Evolutionary conservation across 1,140 invertebrate species (phyloP).

Genomic region (Lasaia peninsularis): DNA sequence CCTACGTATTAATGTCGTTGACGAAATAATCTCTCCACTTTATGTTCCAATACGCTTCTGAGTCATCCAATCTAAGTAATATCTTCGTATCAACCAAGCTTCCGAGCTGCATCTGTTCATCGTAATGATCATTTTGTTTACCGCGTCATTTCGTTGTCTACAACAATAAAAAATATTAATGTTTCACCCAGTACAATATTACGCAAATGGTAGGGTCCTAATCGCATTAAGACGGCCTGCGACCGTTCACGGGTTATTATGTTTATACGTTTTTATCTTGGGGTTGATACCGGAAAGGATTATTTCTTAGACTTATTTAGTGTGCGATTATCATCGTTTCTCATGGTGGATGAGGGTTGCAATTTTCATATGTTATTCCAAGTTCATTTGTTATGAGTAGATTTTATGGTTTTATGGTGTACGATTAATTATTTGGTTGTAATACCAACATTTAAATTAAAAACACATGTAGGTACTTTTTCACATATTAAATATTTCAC

Average conservation of each 20-base stretch:
- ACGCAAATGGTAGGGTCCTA: slow-evolving; percentile 36
- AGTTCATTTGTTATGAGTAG: no score
- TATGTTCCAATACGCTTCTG: not conserved
- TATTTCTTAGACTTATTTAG: slow-evolving; percentile 19
- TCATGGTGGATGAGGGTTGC: no score
- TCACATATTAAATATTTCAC: no score
- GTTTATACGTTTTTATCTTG: slow-evolving; percentile 49
- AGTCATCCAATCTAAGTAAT: not conserved
- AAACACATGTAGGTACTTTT: no score
- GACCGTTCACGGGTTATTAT: slow-evolving; percentile 60
- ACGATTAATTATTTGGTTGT: no score
- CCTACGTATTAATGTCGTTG: not conserved
- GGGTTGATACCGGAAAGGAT: slow-evolving; percentile 42
- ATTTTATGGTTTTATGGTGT: no score
- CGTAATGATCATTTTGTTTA: slow-evolving; percentile 55
- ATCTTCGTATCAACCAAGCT: not conserved
- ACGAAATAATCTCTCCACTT: not conserved
- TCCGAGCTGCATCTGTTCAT: slow-evolving; percentile 27
- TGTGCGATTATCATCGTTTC: not conserved
- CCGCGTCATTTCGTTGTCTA: slow-evolving; percentile 45
- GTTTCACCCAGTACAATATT: slow-evolving; percentile 37
- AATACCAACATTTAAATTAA: no score
- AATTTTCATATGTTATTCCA: no score
- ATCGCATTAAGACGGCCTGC: slow-evolving; percentile 61
- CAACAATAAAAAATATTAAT: slow-evolving; percentile 65